Evolutionary conservation across 2,888 invertebrate genomes (phyloP).

Genomic region (Sesia bembeciformis): DNA sequence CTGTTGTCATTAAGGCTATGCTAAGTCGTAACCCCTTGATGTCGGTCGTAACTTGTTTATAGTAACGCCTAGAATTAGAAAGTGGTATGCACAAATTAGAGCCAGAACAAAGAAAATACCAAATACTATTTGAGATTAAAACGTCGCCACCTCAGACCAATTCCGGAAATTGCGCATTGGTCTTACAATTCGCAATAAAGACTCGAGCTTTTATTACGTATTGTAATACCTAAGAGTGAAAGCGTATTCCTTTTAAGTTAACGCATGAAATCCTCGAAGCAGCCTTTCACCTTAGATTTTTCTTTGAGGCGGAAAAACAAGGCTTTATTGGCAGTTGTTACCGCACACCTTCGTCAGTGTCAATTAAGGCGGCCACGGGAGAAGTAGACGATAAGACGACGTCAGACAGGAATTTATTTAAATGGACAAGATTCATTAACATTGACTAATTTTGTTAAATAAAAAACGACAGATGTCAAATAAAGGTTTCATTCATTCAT

Average conservation of each 20-base stretch:
- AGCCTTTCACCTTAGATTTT: constrained; percentile 21
- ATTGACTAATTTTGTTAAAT: too few relatives aligned
- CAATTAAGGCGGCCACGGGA: constrained; percentile 38
- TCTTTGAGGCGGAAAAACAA: constrained; percentile 22
- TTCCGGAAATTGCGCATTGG: background rate
- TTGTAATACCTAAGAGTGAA: constrained; percentile 8
- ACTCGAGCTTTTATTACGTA: constrained; percentile 8
- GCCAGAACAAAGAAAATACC: constrained; percentile 7
- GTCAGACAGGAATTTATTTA: constrained; percentile 16
- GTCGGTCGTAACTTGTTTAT: constrained; percentile 66
- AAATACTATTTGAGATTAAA: constrained; percentile 7
- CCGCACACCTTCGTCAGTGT: constrained; percentile 54
- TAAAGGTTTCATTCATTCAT: too few relatives aligned
- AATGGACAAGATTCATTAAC: constrained; percentile 2
- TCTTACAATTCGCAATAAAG: constrained; percentile 9
- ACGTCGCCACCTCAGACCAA: background rate
- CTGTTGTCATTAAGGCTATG: constrained; percentile 54
- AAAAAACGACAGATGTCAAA: too few relatives aligned
- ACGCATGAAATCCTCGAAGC: constrained; percentile 12
- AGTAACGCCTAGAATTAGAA: constrained; percentile 60
- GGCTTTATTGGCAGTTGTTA: constrained; percentile 25
- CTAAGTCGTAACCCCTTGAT: constrained; percentile 58
- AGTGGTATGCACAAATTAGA: constrained; percentile 27
- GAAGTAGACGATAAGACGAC: constrained; percentile 12
- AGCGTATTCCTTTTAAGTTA: constrained; percentile 8